phyloP scores from a whole-genome alignment of 2,113 vertebrate genomes.

The Psettodes erumei region DNA sequence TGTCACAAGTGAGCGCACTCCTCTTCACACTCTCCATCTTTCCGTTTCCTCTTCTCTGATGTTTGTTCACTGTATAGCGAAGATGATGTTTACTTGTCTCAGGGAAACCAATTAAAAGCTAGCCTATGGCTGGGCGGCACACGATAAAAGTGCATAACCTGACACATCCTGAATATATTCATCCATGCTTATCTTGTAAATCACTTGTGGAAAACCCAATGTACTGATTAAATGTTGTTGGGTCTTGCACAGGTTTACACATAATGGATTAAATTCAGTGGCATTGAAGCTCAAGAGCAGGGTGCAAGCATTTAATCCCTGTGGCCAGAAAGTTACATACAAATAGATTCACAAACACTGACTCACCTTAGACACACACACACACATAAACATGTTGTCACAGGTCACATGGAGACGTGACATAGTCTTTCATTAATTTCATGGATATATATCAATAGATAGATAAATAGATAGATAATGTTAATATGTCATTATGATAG shows the following conservation, averaged over 20 bases:
- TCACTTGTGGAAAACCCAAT: constrained; percentile 58
- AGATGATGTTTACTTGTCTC: constrained; percentile 72
- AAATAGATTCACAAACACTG: neutral
- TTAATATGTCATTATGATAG: too few relatives aligned
- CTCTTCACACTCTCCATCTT: constrained; percentile 22
- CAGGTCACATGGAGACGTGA: too few relatives aligned
- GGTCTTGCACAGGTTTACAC: constrained; percentile 32
- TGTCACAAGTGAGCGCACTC: constrained; percentile 15
- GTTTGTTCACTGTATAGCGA: constrained; percentile 55
- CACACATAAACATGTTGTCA: constrained; percentile 1
- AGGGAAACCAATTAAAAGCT: constrained; percentile 78
- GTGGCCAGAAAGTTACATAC: neutral
- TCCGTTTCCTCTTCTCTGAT: constrained; percentile 55
- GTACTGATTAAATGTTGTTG: constrained; percentile 44
- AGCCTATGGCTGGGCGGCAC: constrained; percentile 65
- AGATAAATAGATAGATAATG: too few relatives aligned
- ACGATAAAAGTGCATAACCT: constrained; percentile 56
- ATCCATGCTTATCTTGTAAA: constrained; percentile 13
- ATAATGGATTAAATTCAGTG: constrained; percentile 21
- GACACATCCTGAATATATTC: constrained; percentile 62
- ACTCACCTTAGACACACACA: neutral
- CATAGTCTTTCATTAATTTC: too few relatives aligned
- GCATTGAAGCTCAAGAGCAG: constrained; percentile 20
- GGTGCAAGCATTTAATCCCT: constrained; percentile 12
- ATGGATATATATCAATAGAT: too few relatives aligned